These are phyloP conservation scores for Goniozus legneri DNA, from an alignment of 1,140 invertebrate species.

Conservation along the genomic window DNA sequence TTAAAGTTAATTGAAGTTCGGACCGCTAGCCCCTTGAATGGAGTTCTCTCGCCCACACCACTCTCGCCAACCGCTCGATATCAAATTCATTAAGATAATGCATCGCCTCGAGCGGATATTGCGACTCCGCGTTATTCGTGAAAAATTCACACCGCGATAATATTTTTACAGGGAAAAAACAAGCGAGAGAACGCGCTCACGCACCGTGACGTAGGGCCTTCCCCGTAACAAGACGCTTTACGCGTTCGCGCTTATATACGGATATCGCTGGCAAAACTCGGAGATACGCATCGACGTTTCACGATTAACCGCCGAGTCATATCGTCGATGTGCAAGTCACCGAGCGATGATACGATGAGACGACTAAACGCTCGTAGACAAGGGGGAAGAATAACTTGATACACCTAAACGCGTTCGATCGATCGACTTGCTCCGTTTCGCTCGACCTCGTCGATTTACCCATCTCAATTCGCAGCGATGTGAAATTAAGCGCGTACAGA, in stretches of 20 bases:
- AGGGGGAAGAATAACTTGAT: slow-evolving; percentile 32
- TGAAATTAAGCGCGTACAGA: too few species aligned
- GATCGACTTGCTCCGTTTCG: too few species aligned
- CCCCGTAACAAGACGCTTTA: not conserved
- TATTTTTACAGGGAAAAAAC: slow-evolving; percentile 6
- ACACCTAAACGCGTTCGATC: too few species aligned
- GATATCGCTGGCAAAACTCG: slow-evolving; percentile 6
- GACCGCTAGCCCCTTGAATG: slow-evolving; percentile 27
- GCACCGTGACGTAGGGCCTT: not conserved
- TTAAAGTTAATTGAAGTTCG: slow-evolving; percentile 47
- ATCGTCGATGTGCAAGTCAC: slow-evolving; percentile 31
- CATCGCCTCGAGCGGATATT: not conserved
- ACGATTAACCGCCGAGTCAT: slow-evolving; percentile 17
- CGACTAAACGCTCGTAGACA: slow-evolving; percentile 29
- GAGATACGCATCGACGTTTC: slow-evolving; percentile 8
- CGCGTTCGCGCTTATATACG: slow-evolving; percentile 12
- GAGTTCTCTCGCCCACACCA: too few species aligned
- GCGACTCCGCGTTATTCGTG: not conserved
- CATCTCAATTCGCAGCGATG: too few species aligned
- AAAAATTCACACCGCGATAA: too few species aligned
- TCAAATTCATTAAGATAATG: slow-evolving; percentile 46
- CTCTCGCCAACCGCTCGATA: slow-evolving; percentile 31
- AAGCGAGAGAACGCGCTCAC: not conserved
- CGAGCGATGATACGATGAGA: slow-evolving; percentile 29
- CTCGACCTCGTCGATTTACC: too few species aligned